Evolutionary conservation across 2,113 vertebrate species (phyloP), one percentile per base, ranked within the genome.

Genomic region (Melanostigma gelatinosum): DNA sequence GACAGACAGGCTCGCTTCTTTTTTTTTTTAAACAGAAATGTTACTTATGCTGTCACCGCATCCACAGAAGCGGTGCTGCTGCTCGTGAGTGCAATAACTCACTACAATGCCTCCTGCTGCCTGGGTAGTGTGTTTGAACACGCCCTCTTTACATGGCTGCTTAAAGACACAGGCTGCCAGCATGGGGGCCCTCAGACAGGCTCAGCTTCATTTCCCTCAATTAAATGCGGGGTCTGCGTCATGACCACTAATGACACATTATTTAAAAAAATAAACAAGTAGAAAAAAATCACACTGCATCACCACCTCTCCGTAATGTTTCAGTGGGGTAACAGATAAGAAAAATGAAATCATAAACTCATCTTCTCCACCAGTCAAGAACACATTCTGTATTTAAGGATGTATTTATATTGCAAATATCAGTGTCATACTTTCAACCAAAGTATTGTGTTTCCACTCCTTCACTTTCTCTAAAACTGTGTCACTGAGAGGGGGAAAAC

Each of bases 161-260:
- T 93, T 93, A 93, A 94, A 93, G 93, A 87, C 54, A 82, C 88
- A 93, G 90, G 38, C 67, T 68, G 72, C 79, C 78, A 57, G 78
- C 76, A 12, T 71, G 85, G 76, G 85, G 80, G 75, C 82, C 9
- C 75, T 50, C 63, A 20, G 6, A n/a, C 75, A 34, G n/a, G 6
- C 67, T 20, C 70, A 2, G 3, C 5, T 27, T 22, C 15, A 16
- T 58, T 64, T n/a, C 72, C 40, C 36, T 16, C 20, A 8, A 16
- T 20, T 1, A 11, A 8, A 46, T 73, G 62, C 4, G 61, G 52
- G 60, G 29, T 40, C 34, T 38, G 40, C 60, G 72, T 52, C 63
- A 52, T 16, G 1, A 60, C 40, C 27, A 11, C 27, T 18, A 20
- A 60, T 6, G 61, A 34, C 32, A 77, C 32, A 36, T 9, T 18